Percentiles rank a stretch among this genome's conserved stretches.
phyloP scores from a whole-genome alignment of 2,113 vertebrate species.

The Guaruba guarouba region DNA sequence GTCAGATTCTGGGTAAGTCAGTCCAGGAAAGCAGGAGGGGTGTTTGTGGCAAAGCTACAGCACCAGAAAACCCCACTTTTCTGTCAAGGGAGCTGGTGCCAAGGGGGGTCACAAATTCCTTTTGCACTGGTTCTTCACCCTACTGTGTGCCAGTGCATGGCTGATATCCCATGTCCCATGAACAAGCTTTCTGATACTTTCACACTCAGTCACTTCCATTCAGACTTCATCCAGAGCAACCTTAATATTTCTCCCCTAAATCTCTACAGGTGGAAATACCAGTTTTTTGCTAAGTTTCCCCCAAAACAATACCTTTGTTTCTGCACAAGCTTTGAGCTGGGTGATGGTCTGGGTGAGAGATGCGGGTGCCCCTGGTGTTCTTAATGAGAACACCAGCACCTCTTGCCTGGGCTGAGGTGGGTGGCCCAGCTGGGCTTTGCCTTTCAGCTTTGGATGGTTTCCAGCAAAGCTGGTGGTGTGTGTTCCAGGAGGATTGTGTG shows the following conservation, averaged over 20 bases:
- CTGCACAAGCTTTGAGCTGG: background rate
- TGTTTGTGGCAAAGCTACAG: background rate
- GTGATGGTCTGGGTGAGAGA: background rate
- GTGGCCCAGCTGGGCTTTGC: background rate
- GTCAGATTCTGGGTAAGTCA: conserved; percentile 72
- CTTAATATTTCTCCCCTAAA: background rate
- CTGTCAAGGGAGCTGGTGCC: background rate
- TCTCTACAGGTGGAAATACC: background rate
- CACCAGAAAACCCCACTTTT: background rate
- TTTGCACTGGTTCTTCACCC: background rate
- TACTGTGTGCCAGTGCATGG: background rate
- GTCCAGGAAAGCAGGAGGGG: background rate
- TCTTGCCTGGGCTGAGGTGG: background rate
- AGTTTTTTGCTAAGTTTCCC: background rate
- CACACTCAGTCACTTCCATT: background rate
- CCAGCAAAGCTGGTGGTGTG: rapidly evolving
- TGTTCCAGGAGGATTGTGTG: conserved; percentile 79
- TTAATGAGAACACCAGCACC: background rate
- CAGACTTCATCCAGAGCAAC: background rate
- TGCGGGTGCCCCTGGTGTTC: rapidly evolving
- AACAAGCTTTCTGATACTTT: background rate
- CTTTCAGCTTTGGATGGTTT: background rate
- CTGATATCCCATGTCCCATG: background rate
- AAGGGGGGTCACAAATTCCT: background rate
- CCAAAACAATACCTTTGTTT: background rate